Percentiles rank a stretch among this genome's conserved stretches.
These are phyloP conservation scores for Furnarius figulus DNA, from an alignment of 2,113 vertebrate species.

Conservation along the genomic window DNA sequence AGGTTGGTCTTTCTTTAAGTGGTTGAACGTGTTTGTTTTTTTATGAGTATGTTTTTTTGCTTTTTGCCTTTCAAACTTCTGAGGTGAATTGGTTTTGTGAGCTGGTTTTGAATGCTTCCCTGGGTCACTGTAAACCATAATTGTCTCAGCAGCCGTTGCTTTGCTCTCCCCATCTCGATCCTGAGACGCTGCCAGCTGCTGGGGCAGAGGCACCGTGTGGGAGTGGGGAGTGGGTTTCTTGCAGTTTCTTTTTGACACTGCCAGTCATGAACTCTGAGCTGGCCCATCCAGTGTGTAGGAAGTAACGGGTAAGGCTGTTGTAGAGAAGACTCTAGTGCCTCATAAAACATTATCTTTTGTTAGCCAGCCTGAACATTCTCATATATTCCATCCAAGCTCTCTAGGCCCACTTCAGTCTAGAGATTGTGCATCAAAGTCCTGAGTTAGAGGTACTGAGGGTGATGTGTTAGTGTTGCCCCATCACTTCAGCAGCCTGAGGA, in stretches of 20 bases:
- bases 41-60: background rate
- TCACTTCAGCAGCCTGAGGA: background rate
- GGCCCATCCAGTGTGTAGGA: background rate
- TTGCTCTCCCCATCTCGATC: rapidly evolving
- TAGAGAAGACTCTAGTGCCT: background rate
- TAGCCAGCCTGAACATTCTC: background rate
- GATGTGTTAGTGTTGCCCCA: background rate
- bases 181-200: background rate
- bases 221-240: background rate
- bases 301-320: background rate
- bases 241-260: background rate
- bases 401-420: background rate
- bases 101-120: background rate
- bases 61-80: constrained; percentile 12
- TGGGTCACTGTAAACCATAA: background rate
- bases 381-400: background rate
- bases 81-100: background rate
- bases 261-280: background rate
- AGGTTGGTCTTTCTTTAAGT: constrained; percentile 8
- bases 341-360: background rate
- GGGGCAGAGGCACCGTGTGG: background rate
- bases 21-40: background rate
- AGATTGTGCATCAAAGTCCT: background rate
- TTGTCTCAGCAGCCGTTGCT: background rate
- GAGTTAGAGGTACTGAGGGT: background rate